Conservation (phyloP, 2,888 invertebrate species). For the Mythimna vitellina region DNA sequence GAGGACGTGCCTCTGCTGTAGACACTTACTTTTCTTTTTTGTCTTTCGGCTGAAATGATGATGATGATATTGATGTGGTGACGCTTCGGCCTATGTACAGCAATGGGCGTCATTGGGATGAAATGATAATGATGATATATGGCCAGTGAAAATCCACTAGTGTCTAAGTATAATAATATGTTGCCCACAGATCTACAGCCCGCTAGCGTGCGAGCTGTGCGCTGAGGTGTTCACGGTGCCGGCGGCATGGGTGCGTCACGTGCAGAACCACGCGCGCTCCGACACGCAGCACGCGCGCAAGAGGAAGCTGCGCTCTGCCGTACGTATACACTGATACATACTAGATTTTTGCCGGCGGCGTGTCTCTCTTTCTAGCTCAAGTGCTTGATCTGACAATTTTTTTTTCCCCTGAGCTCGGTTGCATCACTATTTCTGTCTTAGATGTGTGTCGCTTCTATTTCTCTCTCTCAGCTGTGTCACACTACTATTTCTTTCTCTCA, state of each 20-base stretch:
- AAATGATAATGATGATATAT: no score
- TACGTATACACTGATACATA: constrained; percentile 69
- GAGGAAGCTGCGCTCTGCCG: constrained; percentile 89
- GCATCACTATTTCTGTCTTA: neutral
- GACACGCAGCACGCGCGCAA: constrained; percentile 90
- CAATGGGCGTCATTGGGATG: no score
- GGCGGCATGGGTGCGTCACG: constrained; percentile 95
- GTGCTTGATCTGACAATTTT: neutral
- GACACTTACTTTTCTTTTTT: no score
- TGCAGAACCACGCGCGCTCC: constrained; percentile 94
- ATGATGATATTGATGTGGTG: no score
- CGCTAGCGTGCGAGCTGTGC: constrained; percentile 95
- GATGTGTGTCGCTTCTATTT: neutral
- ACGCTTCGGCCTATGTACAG: no score
- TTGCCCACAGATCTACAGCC: constrained; percentile 91
- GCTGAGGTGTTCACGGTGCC: constrained; percentile 95
- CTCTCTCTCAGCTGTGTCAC: neutral
- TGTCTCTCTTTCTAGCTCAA: no score
- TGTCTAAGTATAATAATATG: neutral
- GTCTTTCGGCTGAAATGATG: no score
- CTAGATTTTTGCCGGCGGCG: neutral
- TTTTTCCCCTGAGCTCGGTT: neutral
- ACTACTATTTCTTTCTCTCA: neutral
- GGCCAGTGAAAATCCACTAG: neutral
- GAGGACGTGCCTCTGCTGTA: no score